Evolutionary conservation across 2,113 vertebrate species (phyloP).

Genomic region (Sitta europaea): DNA sequence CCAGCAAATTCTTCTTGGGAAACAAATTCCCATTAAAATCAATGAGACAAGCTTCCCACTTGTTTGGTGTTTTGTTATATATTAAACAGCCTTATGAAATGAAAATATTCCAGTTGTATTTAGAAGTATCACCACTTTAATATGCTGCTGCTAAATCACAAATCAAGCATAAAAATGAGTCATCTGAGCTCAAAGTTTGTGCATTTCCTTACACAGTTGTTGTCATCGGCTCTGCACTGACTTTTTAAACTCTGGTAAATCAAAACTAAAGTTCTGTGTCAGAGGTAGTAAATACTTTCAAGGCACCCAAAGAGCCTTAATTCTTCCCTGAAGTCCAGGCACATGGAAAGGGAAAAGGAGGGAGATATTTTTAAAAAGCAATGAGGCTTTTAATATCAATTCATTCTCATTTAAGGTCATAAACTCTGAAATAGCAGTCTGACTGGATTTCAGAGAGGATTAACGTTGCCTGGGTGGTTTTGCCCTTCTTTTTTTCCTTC

Average conservation of each 20-base stretch:
- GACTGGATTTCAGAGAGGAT: not conserved
- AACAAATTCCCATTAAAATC: conserved; percentile 47
- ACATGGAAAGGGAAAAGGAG: not conserved
- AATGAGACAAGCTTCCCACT: conserved; percentile 48
- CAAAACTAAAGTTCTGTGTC: not conserved
- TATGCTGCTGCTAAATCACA: conserved; percentile 10
- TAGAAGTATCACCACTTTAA: not conserved
- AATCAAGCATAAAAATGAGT: conserved; percentile 26
- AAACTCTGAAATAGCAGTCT: not conserved
- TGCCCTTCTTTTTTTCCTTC: not conserved
- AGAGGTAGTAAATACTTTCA: not conserved
- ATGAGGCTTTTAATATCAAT: not conserved
- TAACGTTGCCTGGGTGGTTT: not conserved
- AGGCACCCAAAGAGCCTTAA: not conserved
- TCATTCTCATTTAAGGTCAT: not conserved
- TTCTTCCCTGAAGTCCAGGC: not conserved
- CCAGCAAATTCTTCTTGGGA: conserved; percentile 29
- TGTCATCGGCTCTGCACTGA: not conserved
- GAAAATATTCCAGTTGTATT: not conserved
- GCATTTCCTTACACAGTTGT: not conserved
- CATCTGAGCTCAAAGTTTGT: not conserved
- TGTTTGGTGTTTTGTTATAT: conserved; percentile 1
- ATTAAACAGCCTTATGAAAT: not conserved
- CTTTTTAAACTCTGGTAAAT: not conserved
- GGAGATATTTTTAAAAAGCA: not conserved